A percentile compares a stretch with the other conserved stretches of the same genome.
Evolutionary conservation across 2,797 vertebrate genomes (phyloP).

Genomic region (Pangasius macronema): DNA sequence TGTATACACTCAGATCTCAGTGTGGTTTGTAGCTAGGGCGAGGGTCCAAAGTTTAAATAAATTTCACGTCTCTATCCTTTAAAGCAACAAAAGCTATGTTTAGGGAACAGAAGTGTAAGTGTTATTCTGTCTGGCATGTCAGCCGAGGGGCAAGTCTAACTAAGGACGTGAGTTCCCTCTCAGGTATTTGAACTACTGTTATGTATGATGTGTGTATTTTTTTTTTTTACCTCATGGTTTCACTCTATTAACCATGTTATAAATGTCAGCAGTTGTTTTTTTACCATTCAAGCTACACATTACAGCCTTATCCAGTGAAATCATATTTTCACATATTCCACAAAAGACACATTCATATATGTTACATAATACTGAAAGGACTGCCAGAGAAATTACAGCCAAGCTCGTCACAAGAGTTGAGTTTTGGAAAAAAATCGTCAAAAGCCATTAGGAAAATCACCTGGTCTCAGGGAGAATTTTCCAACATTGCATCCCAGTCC

Average conservation of each 20-base stretch:
- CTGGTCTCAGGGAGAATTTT: slow-evolving; percentile 59
- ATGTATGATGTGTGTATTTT: not conserved
- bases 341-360: slow-evolving; percentile 61
- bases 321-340: slow-evolving; percentile 53
- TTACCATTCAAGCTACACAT: slow-evolving; percentile 28
- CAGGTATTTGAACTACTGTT: not conserved
- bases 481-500: slow-evolving; percentile 63
- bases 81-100: slow-evolving; percentile 41
- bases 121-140: slow-evolving; percentile 31
- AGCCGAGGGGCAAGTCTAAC: slow-evolving; percentile 27
- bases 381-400: slow-evolving; percentile 64
- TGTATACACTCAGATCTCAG: no score
- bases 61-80: slow-evolving; percentile 35
- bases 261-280: slow-evolving; percentile 2
- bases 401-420: slow-evolving; percentile 63
- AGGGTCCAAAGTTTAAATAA: slow-evolving; percentile 24
- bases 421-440: slow-evolving; percentile 59
- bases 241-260: slow-evolving; percentile 14
- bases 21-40: not conserved
- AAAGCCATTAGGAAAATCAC: slow-evolving; percentile 62
- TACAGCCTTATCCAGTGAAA: slow-evolving; percentile 35
- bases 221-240: slow-evolving; percentile 2
- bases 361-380: slow-evolving; percentile 68
- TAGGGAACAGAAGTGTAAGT: slow-evolving; percentile 47
- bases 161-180: slow-evolving; percentile 13